Base-by-base conservation (phyloP, 2,888 invertebrate genomes). In the Apamea sordens region DNA sequence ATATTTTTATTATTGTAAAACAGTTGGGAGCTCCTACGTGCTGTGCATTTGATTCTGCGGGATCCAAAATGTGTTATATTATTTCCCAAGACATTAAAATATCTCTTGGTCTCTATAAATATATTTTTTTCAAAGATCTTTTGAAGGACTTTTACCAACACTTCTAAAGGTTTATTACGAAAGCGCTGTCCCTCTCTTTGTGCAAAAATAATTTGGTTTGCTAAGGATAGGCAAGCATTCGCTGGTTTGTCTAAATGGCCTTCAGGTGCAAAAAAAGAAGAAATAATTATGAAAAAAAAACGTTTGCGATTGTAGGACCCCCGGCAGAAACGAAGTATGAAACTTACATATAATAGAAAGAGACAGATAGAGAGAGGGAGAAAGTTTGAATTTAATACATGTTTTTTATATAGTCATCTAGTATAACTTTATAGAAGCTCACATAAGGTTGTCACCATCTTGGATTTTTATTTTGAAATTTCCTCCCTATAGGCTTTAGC, bases 1-100 rank as follows among this genome's bases (percentile, higher is more conserved):
- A 47, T 18, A 47, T 32, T 68, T 47, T 73, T 32, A 13, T n/a
- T 47, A 69, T 68, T 68, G 24, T 73, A 24, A 67, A 73, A 24
- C 18, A 24, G 32, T 18, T 47, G 69, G 36, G 59, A 74, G 21
- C 3, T 59, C 36, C 7, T 36, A 56, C n/a, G 76, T 63, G 53
- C 24, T 13, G 7, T 76, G 24, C 18, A 0, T 77, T 64, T 70
- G 0, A 15, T 21, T 15, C 2, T 5, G 8, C 4, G 41, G 11
- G 10, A n/a, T 28, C 24, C 0, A 41, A 72, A 15, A 6, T 41
- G 21, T n/a, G 36, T 21, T 50, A n/a, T 28, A 41, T 28, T 41
- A 44, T 21, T 56, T 65, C 11, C 21, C 15, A 44, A 65, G 21
- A 50, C 1, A 44, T 41, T 32, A 24, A 13, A 50, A 36, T 11